Conservation (phyloP, 2,888 invertebrate species). For the Lysandra bellargus region DNA sequence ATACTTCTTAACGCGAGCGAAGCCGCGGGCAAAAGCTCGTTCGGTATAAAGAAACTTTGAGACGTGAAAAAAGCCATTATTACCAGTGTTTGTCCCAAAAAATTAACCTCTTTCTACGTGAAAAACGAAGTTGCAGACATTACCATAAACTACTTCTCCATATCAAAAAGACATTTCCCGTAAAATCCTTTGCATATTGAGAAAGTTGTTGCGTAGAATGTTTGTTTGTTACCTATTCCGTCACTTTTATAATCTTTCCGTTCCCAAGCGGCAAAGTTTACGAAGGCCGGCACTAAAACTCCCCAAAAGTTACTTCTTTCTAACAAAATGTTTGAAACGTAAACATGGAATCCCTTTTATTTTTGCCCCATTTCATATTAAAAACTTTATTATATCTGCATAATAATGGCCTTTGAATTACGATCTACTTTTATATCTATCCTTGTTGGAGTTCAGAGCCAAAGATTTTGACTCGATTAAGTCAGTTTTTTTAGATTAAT, state of each 20-base stretch:
- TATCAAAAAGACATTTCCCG: neutral
- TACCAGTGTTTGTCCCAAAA: too few relatives aligned
- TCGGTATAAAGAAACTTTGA: too few relatives aligned
- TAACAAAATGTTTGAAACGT: conserved; percentile 16
- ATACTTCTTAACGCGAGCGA: too few relatives aligned
- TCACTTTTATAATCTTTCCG: conserved; percentile 18
- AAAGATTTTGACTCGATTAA: neutral
- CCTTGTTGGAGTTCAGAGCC: neutral
- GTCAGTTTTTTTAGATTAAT: neutral
- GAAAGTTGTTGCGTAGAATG: neutral
- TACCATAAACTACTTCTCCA: too few relatives aligned
- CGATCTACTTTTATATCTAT: neutral
- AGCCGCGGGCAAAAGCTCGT: too few relatives aligned
- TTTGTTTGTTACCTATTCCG: neutral
- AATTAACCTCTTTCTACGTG: too few relatives aligned
- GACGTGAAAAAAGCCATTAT: too few relatives aligned
- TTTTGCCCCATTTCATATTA: conserved; percentile 4
- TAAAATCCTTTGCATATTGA: neutral
- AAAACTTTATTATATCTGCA: conserved; percentile 6
- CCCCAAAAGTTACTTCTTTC: neutral
- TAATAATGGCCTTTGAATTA: neutral
- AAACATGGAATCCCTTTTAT: conserved; percentile 17
- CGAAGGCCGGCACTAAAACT: neutral
- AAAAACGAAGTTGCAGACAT: too few relatives aligned
- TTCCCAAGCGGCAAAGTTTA: neutral